Percentiles rank a stretch among this genome's conserved stretches.
Conservation (phyloP, 2,888 invertebrate genomes). For the Nebria brevicollis region DNA sequence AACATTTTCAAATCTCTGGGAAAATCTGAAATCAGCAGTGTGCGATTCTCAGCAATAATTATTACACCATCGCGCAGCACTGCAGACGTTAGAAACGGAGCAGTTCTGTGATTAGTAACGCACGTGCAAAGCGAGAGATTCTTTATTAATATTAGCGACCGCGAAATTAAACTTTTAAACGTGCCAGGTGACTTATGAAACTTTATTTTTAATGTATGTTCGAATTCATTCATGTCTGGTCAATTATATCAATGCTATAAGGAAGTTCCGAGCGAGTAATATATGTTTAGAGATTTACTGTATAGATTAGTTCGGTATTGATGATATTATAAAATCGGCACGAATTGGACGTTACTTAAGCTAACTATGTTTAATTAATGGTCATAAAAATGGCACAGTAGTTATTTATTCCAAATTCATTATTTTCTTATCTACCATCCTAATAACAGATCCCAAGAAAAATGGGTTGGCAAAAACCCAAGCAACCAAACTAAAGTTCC, state of each 20-base stretch:
- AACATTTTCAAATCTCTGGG: conserved; percentile 22
- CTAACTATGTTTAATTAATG: conserved; percentile 1
- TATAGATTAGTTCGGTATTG: neutral
- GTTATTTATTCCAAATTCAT: neutral
- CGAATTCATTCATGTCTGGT: neutral
- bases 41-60: neutral
- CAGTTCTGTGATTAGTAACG: neutral
- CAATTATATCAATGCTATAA: neutral
- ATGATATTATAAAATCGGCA: neutral
- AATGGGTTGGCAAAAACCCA: neutral
- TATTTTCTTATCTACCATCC: neutral
- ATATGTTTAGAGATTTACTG: neutral
- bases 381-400: neutral
- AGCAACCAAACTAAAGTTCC: neutral
- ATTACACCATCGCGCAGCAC: neutral
- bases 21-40: neutral
- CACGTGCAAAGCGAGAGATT: neutral
- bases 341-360: neutral
- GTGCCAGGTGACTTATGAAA: neutral
- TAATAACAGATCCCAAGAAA: neutral
- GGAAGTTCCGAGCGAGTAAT: neutral
- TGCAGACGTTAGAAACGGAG: neutral
- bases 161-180: neutral
- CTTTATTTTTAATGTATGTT: neutral
- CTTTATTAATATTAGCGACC: neutral